phyloP scores from a whole-genome alignment of 2,888 invertebrate species.

The Drosophila mayaguana region DNA sequence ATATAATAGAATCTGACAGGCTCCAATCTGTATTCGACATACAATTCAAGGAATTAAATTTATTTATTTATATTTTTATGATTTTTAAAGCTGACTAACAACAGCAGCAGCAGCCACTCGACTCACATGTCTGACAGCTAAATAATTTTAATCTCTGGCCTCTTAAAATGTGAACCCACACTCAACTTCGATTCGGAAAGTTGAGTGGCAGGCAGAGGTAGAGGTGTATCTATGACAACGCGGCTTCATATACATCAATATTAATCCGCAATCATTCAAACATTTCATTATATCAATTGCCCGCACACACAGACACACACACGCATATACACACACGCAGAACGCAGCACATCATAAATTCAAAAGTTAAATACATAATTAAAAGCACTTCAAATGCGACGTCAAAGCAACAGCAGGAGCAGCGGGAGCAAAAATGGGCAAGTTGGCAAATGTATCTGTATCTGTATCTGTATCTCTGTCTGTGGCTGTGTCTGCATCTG shows the following conservation, averaged over 20 bases:
- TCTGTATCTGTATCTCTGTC: conserved; percentile 24
- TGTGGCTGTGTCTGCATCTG: conserved; percentile 15
- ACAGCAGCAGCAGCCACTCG: conserved; percentile 6
- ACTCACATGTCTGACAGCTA: conserved; percentile 11
- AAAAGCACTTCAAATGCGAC: conserved; percentile 72
- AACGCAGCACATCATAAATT: conserved; percentile 54
- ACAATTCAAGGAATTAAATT: background rate
- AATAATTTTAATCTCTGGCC: conserved; percentile 32
- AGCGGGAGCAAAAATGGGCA: conserved; percentile 8
- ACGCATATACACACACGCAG: background rate
- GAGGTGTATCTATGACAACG: conserved; percentile 15
- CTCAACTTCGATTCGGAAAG: background rate
- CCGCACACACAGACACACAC: conserved; percentile 22
- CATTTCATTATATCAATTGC: conserved; percentile 61
- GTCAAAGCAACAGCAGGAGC: conserved; percentile 36
- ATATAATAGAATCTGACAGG: background rate
- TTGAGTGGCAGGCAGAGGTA: conserved; percentile 20
- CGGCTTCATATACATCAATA: conserved; percentile 38
- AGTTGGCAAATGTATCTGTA: conserved; percentile 23
- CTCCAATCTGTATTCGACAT: background rate
- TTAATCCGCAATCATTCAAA: conserved; percentile 63
- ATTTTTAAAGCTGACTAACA: conserved; percentile 10
- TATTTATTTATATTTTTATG: background rate
- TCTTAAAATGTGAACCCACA: conserved; percentile 3
- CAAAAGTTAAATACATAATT: conserved; percentile 76